Conservation (phyloP, 2,797 vertebrate species). For the Diplodus puntazzo region DNA sequence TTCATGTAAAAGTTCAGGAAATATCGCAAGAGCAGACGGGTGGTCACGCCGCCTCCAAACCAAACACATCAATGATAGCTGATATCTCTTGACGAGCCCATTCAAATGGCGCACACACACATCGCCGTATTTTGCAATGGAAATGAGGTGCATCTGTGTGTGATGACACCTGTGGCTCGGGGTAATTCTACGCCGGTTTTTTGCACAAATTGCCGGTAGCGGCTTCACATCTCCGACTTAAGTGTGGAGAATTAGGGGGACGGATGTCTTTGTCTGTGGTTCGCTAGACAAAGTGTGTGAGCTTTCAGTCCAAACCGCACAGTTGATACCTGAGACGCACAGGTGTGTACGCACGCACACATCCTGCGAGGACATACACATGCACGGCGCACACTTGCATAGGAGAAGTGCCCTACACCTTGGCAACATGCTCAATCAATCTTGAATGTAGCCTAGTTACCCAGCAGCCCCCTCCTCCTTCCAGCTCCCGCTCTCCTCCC, state of each 20-base stretch:
- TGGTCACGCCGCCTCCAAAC: constrained; percentile 37
- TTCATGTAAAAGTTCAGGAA: constrained; percentile 56
- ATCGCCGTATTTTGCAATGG: constrained; percentile 67
- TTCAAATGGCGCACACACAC: constrained; percentile 66
- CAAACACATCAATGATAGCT: constrained; percentile 52
- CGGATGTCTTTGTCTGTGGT: constrained; percentile 60
- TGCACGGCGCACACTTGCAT: constrained; percentile 15
- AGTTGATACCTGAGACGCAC: constrained; percentile 60
- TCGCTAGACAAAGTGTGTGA: constrained; percentile 53
- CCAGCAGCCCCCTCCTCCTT: constrained; percentile 62
- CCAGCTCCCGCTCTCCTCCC: constrained; percentile 25
- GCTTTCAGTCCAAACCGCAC: constrained; percentile 57
- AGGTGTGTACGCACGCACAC: constrained; percentile 63
- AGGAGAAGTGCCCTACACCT: constrained; percentile 61
- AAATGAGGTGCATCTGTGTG: constrained; percentile 66
- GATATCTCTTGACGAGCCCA: constrained; percentile 55
- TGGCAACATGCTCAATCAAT: constrained; percentile 75
- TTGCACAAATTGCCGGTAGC: constrained; percentile 55
- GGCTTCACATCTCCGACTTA: constrained; percentile 64
- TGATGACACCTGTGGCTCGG: constrained; percentile 74
- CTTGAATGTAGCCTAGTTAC: constrained; percentile 80
- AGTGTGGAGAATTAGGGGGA: constrained; percentile 39
- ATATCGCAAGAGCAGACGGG: constrained; percentile 22
- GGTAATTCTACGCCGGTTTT: constrained; percentile 64
- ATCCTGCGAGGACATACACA: constrained; percentile 5